These are phyloP conservation scores for Drepanosiphum platanoidis DNA, from an alignment of 2,888 invertebrate genomes.

Conservation along the genomic window DNA sequence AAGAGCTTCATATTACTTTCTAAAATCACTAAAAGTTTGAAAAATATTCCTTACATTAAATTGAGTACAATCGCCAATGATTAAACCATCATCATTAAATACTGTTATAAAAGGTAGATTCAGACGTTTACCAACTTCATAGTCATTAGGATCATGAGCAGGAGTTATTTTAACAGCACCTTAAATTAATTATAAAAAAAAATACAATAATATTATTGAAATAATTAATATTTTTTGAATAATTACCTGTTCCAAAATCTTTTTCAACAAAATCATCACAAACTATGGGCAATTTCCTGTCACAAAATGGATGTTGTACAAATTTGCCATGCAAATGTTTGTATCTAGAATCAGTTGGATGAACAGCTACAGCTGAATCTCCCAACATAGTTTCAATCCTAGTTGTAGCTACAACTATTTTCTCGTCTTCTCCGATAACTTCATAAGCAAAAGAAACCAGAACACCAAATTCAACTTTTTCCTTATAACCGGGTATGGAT, in stretches of 20 bases:
- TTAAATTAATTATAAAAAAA: slow-evolving; percentile 65
- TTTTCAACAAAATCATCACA: slow-evolving; percentile 94
- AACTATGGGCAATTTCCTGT: slow-evolving; percentile 85
- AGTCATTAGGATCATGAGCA: slow-evolving; percentile 97
- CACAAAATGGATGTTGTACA: slow-evolving; percentile 88
- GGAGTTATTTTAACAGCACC: slow-evolving; percentile 99
- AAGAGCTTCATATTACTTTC: background rate
- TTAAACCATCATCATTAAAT: slow-evolving; percentile 89
- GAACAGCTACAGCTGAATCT: slow-evolving; percentile 97
- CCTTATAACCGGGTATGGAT: slow-evolving; percentile 89
- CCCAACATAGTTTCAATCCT: slow-evolving; percentile 98
- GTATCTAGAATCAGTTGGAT: slow-evolving; percentile 90
- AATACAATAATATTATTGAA: background rate
- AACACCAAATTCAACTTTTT: slow-evolving; percentile 92
- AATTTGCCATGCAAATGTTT: slow-evolving; percentile 82
- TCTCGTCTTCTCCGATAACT: slow-evolving; percentile 77
- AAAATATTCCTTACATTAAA: slow-evolving; percentile 73
- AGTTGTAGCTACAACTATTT: slow-evolving; percentile 94
- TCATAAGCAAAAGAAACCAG: slow-evolving; percentile 92
- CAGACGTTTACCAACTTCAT: slow-evolving; percentile 92
- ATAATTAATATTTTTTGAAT: background rate
- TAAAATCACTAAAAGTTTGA: too few relatives aligned
- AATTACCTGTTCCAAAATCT: slow-evolving; percentile 90
- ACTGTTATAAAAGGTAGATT: slow-evolving; percentile 87
- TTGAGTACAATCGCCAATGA: slow-evolving; percentile 81